Conservation (phyloP, 2,797 vertebrate species). For the Chelmon rostratus region DNA sequence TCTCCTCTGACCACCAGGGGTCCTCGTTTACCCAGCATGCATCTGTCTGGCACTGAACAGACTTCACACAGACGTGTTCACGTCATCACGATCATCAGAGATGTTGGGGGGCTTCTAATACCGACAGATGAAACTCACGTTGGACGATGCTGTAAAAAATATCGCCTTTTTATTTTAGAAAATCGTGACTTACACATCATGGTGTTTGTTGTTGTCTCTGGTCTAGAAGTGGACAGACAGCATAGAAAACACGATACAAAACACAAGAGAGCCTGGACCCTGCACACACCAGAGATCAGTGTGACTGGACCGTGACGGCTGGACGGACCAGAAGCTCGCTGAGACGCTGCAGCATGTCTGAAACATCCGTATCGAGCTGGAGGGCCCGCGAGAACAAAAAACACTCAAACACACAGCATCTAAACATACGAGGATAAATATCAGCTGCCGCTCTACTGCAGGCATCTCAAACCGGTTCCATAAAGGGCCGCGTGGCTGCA, state of each 20-base stretch:
- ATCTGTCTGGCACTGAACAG: not conserved
- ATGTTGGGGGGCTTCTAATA: too few species aligned
- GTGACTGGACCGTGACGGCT: too few species aligned
- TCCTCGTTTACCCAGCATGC: not conserved
- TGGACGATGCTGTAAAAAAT: slow-evolving; percentile 57
- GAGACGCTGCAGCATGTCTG: not conserved
- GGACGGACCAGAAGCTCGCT: not conserved
- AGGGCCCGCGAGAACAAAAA: not conserved
- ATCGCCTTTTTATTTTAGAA: slow-evolving; percentile 68
- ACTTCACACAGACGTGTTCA: too few species aligned
- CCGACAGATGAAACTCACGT: too few species aligned
- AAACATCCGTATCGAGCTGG: not conserved
- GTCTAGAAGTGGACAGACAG: slow-evolving; percentile 7
- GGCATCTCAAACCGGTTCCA: too few species aligned
- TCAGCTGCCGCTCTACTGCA: not conserved
- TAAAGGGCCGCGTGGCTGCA: too few species aligned
- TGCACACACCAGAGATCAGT: not conserved
- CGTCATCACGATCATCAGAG: too few species aligned
- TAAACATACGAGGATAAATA: slow-evolving; percentile 3
- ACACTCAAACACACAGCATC: slow-evolving; percentile 10
- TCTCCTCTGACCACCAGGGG: not conserved
- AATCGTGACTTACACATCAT: slow-evolving; percentile 39
- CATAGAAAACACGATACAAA: slow-evolving; percentile 63
- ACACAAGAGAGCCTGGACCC: slow-evolving; percentile 1
- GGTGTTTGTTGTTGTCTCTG: not conserved